Percentiles rank a stretch among this genome's conserved stretches.
Conservation (phyloP, 2,888 invertebrate genomes). For the Congeria kusceri region DNA sequence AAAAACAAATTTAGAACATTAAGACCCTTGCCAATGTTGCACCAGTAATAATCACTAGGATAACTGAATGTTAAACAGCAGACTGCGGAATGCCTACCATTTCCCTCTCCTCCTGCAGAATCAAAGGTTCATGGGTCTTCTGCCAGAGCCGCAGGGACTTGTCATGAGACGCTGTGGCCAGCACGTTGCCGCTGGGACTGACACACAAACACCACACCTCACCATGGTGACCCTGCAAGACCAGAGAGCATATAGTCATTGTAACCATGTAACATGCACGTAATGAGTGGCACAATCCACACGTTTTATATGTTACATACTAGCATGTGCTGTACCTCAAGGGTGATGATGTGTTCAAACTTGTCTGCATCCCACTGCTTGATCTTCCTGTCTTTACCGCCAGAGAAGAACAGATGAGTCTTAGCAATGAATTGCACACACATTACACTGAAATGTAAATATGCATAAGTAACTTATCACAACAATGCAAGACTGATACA, state of each 20-base stretch:
- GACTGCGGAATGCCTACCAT: slow-evolving; percentile 77
- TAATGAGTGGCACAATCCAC: not conserved
- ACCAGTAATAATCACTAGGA: not conserved
- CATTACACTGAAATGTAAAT: slow-evolving; percentile 90
- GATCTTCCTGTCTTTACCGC: slow-evolving; percentile 96
- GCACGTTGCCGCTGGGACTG: slow-evolving; percentile 92
- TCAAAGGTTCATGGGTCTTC: slow-evolving; percentile 94
- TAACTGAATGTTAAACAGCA: too few species aligned
- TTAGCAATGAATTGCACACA: slow-evolving; percentile 94
- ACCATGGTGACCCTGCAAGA: slow-evolving; percentile 91
- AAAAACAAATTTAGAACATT: too few species aligned
- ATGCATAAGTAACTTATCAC: too few species aligned
- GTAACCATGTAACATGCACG: too few species aligned
- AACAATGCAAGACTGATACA: too few species aligned
- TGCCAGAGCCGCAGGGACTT: slow-evolving; percentile 94
- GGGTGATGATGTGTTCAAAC: slow-evolving; percentile 91
- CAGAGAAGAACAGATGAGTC: slow-evolving; percentile 97
- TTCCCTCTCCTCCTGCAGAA: slow-evolving; percentile 96
- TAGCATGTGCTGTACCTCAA: slow-evolving; percentile 89
- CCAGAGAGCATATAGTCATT: too few species aligned
- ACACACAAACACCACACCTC: slow-evolving; percentile 91
- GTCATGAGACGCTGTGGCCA: slow-evolving; percentile 94
- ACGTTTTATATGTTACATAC: not conserved
- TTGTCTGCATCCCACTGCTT: slow-evolving; percentile 99
- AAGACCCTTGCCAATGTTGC: too few species aligned